phyloP scores from a whole-genome alignment of 1,140 invertebrate species.

The Anthonomus grandis region DNA sequence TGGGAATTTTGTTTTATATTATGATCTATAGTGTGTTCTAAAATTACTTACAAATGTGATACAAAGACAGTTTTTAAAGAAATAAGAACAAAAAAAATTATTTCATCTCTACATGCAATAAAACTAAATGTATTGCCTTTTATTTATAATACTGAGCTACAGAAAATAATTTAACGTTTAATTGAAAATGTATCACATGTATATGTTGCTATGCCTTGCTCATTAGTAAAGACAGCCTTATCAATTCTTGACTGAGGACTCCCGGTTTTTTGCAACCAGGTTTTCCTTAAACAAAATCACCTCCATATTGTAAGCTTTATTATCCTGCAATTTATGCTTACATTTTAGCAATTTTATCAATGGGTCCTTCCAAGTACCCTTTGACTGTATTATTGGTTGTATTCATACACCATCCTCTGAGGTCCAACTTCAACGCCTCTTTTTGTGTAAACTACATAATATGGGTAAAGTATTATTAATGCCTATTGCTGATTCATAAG shows the following conservation, averaged over 20 bases:
- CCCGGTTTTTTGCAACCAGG: slow-evolving; percentile 63
- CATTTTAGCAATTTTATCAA: slow-evolving; percentile 63
- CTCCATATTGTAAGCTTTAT: slow-evolving; percentile 19
- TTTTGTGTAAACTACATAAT: slow-evolving; percentile 71
- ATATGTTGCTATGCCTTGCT: slow-evolving; percentile 52
- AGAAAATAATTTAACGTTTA: slow-evolving; percentile 28
- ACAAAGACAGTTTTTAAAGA: neutral
- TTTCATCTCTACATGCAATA: too few species aligned
- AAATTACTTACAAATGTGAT: too few species aligned
- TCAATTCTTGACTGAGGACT: slow-evolving; percentile 67
- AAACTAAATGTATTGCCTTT: too few species aligned
- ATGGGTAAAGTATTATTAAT: too few species aligned
- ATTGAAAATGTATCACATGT: slow-evolving; percentile 51
- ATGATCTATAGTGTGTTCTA: too few species aligned
- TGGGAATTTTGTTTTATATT: too few species aligned
- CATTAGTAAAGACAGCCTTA: slow-evolving; percentile 63
- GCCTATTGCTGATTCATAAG: neutral
- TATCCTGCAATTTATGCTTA: slow-evolving; percentile 43
- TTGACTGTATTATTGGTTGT: slow-evolving; percentile 67
- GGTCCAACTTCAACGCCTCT: slow-evolving; percentile 60
- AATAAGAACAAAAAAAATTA: too few species aligned
- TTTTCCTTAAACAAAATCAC: slow-evolving; percentile 55
- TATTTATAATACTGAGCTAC: too few species aligned
- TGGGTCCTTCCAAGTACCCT: slow-evolving; percentile 65
- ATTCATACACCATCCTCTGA: slow-evolving; percentile 77